A percentile compares a stretch with the other conserved stretches of the same genome.
Evolutionary conservation across 1,140 invertebrate species (phyloP).

Genomic region (Rhyzopertha dominica): DNA sequence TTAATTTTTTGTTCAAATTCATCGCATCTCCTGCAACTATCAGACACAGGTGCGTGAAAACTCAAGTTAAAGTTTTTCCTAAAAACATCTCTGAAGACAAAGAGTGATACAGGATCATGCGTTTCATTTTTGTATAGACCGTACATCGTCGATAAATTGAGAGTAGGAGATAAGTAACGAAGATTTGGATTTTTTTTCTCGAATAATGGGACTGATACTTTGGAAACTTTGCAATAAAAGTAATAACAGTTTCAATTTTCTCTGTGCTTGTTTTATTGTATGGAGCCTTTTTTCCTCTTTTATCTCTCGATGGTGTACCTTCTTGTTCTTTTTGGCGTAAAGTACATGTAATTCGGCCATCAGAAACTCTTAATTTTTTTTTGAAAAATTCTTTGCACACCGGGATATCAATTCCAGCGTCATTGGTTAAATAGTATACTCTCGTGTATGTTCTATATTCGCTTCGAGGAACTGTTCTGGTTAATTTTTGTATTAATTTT

Average conservation of each 20-base stretch:
- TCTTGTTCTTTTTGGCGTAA: not conserved
- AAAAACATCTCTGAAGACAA: too few species aligned
- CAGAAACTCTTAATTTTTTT: not conserved
- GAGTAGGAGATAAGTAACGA: not conserved
- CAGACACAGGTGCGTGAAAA: too few species aligned
- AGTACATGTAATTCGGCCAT: not conserved
- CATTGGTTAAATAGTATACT: constrained; percentile 1
- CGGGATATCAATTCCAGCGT: not conserved
- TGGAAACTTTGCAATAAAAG: not conserved
- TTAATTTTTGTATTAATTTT: too few species aligned
- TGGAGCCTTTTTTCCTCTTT: not conserved
- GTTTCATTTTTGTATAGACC: too few species aligned
- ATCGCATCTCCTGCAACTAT: too few species aligned
- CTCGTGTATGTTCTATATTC: too few species aligned
- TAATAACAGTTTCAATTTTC: not conserved
- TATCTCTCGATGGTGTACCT: not conserved
- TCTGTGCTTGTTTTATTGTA: constrained; percentile 1
- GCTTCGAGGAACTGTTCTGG: too few species aligned
- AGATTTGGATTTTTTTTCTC: not conserved
- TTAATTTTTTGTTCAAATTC: too few species aligned
- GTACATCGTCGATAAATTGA: not conserved
- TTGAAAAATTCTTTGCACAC: constrained; percentile 2
- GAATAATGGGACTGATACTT: constrained; percentile 4
- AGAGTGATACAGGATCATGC: too few species aligned
- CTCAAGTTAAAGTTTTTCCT: too few species aligned